Conservation (phyloP, 2,113 vertebrate species). For the Pollimyrus isidori region DNA sequence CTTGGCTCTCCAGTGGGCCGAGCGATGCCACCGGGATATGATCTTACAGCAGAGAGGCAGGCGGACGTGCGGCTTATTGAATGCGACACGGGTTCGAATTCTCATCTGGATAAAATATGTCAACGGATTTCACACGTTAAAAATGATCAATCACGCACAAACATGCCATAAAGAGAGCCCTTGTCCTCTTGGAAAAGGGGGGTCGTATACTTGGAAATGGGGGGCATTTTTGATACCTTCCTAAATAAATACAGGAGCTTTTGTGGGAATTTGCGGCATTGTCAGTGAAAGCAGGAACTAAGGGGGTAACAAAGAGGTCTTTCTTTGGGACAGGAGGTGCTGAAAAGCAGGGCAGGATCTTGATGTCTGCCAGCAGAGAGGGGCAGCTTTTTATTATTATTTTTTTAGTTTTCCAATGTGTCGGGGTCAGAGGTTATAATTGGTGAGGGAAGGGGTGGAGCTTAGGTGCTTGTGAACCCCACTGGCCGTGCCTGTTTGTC, state of each 20-base stretch:
- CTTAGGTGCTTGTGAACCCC: background rate
- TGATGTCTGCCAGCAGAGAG: background rate
- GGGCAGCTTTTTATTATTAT: background rate
- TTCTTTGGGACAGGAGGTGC: background rate
- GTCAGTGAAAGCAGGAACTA: background rate
- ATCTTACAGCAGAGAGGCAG: background rate
- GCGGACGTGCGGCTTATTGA: background rate
- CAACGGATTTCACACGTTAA: background rate
- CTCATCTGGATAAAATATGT: background rate
- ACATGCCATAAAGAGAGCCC: background rate
- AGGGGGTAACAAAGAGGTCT: conserved; percentile 11
- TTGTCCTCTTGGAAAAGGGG: background rate
- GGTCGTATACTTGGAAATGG: background rate
- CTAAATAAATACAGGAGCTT: conserved; percentile 15
- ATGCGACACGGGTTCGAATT: conserved; percentile 14
- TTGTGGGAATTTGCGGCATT: conserved; percentile 16
- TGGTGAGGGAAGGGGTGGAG: background rate
- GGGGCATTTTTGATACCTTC: background rate
- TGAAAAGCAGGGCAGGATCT: background rate
- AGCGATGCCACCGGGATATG: conserved; percentile 16
- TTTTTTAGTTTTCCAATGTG: background rate
- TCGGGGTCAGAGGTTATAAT: background rate
- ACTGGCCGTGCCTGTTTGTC: background rate
- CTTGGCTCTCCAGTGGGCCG: background rate
- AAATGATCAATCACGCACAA: background rate